A percentile compares a stretch with the other conserved stretches of the same genome.
Conservation (phyloP, 2,888 invertebrate species). For the Scaptomyza caliginosa region DNA sequence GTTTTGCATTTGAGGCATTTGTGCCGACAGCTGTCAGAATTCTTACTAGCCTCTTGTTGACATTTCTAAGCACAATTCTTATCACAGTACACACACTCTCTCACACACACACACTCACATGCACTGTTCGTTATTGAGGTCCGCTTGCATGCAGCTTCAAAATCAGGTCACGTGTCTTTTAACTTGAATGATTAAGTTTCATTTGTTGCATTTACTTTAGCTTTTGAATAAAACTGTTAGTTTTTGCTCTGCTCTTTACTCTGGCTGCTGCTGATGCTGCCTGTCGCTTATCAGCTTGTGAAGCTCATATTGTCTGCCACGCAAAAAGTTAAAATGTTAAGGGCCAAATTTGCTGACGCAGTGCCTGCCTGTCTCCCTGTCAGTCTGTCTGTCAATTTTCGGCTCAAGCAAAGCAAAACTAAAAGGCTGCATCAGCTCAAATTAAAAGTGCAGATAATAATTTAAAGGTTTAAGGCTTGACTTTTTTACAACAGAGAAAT, state of each 20-base stretch:
- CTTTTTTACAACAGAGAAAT: neutral
- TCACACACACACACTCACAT: conserved; percentile 2
- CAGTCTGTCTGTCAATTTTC: conserved; percentile 7
- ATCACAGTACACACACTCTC: conserved; percentile 24
- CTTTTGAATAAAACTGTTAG: neutral
- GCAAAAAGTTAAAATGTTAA: conserved; percentile 44
- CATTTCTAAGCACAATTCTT: conserved; percentile 50
- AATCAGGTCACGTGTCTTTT: conserved; percentile 73
- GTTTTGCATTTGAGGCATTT: conserved; percentile 5
- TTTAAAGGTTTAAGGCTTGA: neutral
- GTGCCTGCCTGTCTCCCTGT: conserved; percentile 5
- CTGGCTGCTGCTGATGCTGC: conserved; percentile 9
- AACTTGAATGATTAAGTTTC: conserved; percentile 50
- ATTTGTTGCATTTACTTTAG: conserved; percentile 7
- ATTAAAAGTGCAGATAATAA: neutral
- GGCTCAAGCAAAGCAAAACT: neutral
- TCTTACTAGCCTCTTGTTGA: conserved; percentile 15
- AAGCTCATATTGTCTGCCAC: conserved; percentile 39
- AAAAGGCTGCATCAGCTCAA: neutral
- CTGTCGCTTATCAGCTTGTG: conserved; percentile 43
- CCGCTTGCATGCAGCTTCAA: conserved; percentile 28
- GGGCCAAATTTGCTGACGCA: conserved; percentile 33
- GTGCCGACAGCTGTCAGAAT: neutral
- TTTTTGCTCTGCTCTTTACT: neutral
- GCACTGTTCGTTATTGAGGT: conserved; percentile 10